phyloP scores from a whole-genome alignment of 2,797 vertebrate genomes.

The Florisuga fusca region DNA sequence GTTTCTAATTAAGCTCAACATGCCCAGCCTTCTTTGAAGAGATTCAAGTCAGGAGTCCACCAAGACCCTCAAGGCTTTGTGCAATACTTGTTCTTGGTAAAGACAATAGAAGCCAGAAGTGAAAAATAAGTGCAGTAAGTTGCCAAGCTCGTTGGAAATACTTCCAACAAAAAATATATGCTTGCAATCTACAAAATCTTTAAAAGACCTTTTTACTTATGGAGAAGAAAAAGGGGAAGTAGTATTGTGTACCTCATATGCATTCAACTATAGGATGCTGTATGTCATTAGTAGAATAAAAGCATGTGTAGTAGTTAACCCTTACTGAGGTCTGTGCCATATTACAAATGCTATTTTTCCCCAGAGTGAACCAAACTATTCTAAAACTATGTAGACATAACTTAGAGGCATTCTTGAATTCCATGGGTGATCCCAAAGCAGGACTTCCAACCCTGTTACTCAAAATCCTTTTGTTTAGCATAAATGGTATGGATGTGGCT shows the following conservation, averaged over 20 bases:
- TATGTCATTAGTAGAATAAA: not conserved
- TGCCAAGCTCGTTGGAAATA: not conserved
- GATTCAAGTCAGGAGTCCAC: not conserved
- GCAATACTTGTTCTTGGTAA: not conserved
- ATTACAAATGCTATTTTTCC: not conserved
- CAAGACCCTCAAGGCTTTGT: not conserved
- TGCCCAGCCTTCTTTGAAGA: slow-evolving; percentile 14
- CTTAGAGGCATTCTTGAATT: not conserved
- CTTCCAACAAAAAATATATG: not conserved
- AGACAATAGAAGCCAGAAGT: slow-evolving; percentile 14
- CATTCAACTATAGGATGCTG: not conserved
- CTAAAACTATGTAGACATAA: not conserved
- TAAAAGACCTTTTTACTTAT: not conserved
- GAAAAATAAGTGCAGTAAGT: not conserved
- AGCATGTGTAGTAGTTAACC: not conserved
- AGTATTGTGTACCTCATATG: accelerated
- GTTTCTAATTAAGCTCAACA: slow-evolving; percentile 30
- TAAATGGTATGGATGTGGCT: not conserved
- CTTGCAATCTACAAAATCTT: not conserved
- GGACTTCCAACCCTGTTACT: not conserved
- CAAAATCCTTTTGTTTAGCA: not conserved
- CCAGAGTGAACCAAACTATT: not conserved
- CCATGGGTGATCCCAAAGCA: not conserved
- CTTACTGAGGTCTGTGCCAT: not conserved
- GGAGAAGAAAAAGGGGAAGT: not conserved